Conservation (phyloP, 2,113 vertebrate genomes). For the Chlorodrepanis virens region DNA sequence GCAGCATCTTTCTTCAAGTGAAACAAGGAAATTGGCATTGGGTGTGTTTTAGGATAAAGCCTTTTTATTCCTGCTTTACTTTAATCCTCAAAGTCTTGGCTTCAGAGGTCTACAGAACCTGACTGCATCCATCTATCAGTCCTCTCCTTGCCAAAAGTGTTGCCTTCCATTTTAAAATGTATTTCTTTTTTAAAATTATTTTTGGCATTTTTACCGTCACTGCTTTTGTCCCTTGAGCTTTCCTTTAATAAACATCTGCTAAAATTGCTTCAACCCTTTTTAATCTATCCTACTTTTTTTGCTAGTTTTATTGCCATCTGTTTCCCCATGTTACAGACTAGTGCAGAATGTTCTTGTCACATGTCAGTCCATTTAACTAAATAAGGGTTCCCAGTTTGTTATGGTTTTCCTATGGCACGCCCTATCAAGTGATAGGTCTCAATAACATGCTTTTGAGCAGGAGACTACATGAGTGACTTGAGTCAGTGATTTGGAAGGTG, state of each 20-base stretch:
- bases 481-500: not conserved
- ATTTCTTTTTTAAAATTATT: not conserved
- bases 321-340: fast-evolving
- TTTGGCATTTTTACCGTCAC: not conserved
- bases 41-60: not conserved
- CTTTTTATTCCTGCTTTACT: not conserved
- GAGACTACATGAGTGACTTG: not conserved
- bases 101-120: not conserved
- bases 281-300: not conserved
- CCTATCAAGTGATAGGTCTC: fast-evolving
- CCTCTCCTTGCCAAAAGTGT: not conserved
- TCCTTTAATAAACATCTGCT: not conserved
- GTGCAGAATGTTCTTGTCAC: not conserved
- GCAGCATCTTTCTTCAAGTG: not conserved
- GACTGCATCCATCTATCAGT: not conserved
- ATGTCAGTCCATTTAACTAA: not conserved
- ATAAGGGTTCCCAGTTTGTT: not conserved
- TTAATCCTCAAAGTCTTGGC: not conserved
- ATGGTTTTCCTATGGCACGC: fast-evolving
- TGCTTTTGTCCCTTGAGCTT: not conserved
- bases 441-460: not conserved
- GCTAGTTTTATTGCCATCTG: not conserved
- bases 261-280: not conserved
- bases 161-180: not conserved
- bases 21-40: not conserved